These are phyloP conservation scores for Tiliacea citrago DNA, from an alignment of 2,888 invertebrate genomes.

Conservation along the genomic window DNA sequence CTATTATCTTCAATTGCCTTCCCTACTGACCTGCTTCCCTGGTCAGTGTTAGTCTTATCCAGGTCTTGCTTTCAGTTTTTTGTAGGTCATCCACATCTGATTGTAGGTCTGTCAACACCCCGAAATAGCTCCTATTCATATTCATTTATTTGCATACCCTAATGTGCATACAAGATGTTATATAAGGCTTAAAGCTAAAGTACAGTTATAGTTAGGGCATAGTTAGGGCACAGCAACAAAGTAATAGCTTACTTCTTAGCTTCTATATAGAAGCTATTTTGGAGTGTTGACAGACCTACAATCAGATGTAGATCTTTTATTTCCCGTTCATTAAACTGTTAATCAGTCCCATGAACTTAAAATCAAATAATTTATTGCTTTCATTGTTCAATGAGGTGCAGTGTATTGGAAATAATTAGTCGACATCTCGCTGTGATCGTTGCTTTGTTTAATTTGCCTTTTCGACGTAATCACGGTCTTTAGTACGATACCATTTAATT, in stretches of 20 bases:
- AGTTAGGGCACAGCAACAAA: too few relatives aligned
- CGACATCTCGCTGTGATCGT: constrained; percentile 25
- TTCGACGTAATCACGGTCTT: background rate
- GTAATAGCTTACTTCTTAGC: too few relatives aligned
- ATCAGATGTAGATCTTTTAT: constrained; percentile 12
- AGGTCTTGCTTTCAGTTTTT: background rate
- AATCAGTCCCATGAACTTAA: constrained; percentile 49
- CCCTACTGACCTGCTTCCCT: too few relatives aligned
- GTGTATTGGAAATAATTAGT: constrained; percentile 54
- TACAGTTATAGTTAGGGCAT: too few relatives aligned
- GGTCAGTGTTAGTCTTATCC: background rate
- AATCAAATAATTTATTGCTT: constrained; percentile 55
- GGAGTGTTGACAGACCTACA: background rate
- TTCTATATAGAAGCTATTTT: too few relatives aligned
- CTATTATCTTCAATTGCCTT: too few relatives aligned
- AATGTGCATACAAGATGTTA: too few relatives aligned
- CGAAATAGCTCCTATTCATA: background rate
- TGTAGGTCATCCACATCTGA: background rate
- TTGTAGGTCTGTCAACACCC: background rate
- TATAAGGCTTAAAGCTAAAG: too few relatives aligned
- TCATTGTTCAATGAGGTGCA: constrained; percentile 61
- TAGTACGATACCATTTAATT: background rate
- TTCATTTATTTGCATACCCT: too few relatives aligned
- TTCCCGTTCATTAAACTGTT: constrained; percentile 55
- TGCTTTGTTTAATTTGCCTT: constrained; percentile 26